Evolutionary conservation across 2,797 vertebrate genomes (phyloP).

Genomic region (Lepilemur ruficaudatus): DNA sequence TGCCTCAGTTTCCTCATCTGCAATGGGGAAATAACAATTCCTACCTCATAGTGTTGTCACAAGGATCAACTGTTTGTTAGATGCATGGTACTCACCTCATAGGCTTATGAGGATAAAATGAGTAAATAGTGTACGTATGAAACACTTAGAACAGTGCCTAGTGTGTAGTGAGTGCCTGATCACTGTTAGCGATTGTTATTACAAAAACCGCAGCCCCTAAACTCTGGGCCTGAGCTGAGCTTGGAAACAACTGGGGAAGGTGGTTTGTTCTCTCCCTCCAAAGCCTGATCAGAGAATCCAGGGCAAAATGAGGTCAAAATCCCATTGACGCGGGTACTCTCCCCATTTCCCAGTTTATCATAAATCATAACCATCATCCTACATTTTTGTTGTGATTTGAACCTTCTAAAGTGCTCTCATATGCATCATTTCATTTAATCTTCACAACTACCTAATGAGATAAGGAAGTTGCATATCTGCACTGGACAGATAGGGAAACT

Average conservation of each 20-base stretch:
- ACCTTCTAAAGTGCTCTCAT: background rate
- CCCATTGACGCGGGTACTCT: background rate
- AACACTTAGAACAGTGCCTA: background rate
- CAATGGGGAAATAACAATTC: background rate
- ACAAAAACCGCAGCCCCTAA: background rate
- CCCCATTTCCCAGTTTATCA: background rate
- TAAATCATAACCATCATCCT: background rate
- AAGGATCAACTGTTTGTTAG: background rate
- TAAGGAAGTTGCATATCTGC: background rate
- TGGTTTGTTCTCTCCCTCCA: background rate
- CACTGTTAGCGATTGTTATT: background rate
- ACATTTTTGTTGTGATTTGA: background rate
- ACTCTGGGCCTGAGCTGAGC: background rate
- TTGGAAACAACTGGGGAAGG: background rate
- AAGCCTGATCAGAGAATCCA: background rate
- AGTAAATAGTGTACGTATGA: background rate
- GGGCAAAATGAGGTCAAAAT: background rate
- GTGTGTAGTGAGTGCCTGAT: too few species aligned
- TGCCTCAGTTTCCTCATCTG: background rate
- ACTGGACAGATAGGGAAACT: constrained; percentile 12
- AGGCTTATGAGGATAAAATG: background rate
- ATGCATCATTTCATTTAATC: background rate
- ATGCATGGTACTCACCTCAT: background rate
- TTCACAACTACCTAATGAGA: background rate
- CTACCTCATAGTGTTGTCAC: background rate